A percentile compares a stretch with the other conserved stretches of the same genome.
Conservation (phyloP, 2,113 vertebrate species). For the Pseudonaja textilis region DNA sequence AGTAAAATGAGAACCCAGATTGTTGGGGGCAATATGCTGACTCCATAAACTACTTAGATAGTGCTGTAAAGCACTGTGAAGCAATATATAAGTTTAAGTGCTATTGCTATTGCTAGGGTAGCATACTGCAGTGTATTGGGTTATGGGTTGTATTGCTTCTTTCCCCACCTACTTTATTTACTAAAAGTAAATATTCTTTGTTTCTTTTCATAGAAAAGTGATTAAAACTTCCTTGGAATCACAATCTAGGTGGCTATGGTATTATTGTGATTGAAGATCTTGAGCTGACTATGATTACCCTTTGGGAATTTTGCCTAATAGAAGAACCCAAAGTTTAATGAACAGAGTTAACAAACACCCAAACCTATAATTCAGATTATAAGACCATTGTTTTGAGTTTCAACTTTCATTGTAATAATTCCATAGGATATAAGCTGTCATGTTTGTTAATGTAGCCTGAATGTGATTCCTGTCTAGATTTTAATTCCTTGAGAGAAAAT, state of each 20-base stretch:
- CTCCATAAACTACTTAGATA: background rate
- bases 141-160: background rate
- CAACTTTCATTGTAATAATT: background rate
- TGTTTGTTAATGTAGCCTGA: background rate
- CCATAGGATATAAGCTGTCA: background rate
- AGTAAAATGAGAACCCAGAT: background rate
- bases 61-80: background rate
- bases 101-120: background rate
- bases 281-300: background rate
- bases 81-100: background rate
- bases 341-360: conserved; percentile 18
- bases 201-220: background rate
- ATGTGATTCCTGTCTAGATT: background rate
- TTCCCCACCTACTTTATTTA: background rate
- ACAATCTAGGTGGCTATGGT: background rate
- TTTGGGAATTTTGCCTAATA: background rate
- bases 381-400: background rate
- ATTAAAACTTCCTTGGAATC: background rate
- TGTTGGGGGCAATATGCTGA: background rate
- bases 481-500: background rate
- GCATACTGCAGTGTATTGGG: background rate
- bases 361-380: background rate
- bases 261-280: background rate
- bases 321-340: background rate
- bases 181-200: background rate